Base-by-base conservation (phyloP, 2,113 vertebrate species). In the Tylochromis polylepis region DNA sequence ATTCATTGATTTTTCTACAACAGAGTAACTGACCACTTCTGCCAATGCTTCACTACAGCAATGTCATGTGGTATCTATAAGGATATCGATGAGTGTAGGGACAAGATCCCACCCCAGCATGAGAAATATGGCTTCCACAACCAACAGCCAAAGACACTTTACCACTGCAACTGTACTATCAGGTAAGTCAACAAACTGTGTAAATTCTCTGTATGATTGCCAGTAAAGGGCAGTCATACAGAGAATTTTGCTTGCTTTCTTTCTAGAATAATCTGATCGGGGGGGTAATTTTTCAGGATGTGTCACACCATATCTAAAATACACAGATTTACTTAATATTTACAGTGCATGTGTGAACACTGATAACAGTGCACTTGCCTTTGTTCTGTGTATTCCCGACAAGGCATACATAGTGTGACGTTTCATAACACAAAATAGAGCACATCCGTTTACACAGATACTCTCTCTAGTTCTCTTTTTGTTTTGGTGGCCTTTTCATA, bases 131-230 rank as follows among this genome's bases (percentile, higher is more conserved):
- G 97, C 31, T 90, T 98, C 81, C 83, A 83, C 72, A 98, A 98
- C 5, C 0, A 2, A 0, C 95, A 95, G 46, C 34, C 2, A 1
- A 55, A 5, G 18, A 96, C 87, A 0, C 93, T 98, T 49, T 97
- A 97, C 84, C 97, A 97, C 93, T 98, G 97, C 92, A 96, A 96
- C 89, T 98, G 98, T 11, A 97, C 96, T 0, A 77, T 2, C 86
- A 97, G 97, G 97, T 98, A 86, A 70, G 49, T 6, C 5, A 38
- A 34, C 8, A 20, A 16, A 4, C 5, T 6, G 4, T 11, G 15
- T 38, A 22, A 67, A 67, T 67, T 22, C 60, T 22, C 20, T 38
- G 34, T 65, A 22, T 38, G 38, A 38, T 38, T 65, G 2, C 11
- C 24, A 4, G 24, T 41, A 20, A 24, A 78, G 3, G 22, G 12